Evolutionary conservation across 2,888 invertebrate species (phyloP), one percentile per base, ranked within the genome.

Genomic region (Subacronicta megacephala): DNA sequence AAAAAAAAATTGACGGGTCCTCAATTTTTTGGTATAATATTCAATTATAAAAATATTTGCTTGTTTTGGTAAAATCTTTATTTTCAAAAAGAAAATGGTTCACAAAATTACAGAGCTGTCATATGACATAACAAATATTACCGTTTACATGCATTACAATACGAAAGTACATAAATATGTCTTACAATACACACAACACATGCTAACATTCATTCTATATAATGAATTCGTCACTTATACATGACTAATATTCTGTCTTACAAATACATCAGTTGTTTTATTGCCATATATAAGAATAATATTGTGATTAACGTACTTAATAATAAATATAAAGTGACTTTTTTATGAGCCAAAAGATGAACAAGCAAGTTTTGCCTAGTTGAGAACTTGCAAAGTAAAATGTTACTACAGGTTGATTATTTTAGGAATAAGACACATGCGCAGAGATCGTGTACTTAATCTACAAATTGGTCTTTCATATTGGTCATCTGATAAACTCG

Each of bases 31-130:
- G 23, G 23, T 23, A 23, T 6, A 2, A 23, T 23, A n/a, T n/a
- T n/a, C n/a, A 23, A 26, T 10, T 10, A 26, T 2, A 37, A 5
- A 44, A 76, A 59, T 61, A 43, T 63, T 36, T 23, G 57, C n/a
- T 17, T 57, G 61, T 75, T 84, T 85, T 86, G 77, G 78, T 81
- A 82, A 86, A 88, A 88, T 83, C 79, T 91, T 92, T 90, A 89
- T 90, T 91, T 86, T 75, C 71, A 82, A 86, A 89, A 89, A 63
- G 58, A 75, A 90, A 87, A 83, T 79, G 75, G 77, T 89, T 89
- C 81, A 90, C 89, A 90, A 89, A 81, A 62, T 75, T 84, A 82
- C 77, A 85, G 71, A 84, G 80, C 68, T 82, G 84, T 89, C 85
- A 77, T 80, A 72, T 75, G 84, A 82, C 80, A 77, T 79, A 88